These are phyloP conservation scores for Parazoanthus darwini DNA, from an alignment of 92 coral and sea anemone species.

Conservation along the genomic window DNA sequence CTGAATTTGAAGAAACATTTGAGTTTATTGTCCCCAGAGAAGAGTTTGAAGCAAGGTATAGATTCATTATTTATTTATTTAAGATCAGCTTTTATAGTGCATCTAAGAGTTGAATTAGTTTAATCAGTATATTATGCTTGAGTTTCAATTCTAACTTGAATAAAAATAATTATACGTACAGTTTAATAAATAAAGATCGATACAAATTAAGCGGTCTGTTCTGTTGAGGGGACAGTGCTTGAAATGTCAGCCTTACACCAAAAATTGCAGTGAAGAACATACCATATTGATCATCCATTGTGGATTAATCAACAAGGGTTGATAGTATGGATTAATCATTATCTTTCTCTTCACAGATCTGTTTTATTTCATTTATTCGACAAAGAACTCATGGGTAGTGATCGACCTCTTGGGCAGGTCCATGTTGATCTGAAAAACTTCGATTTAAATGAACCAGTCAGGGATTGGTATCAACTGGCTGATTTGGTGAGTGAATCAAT, in stretches of 20 bases:
- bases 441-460: conserved; percentile 68
- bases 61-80: too few relatives aligned
- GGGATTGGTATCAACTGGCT: conserved; percentile 73
- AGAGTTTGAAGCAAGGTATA: conserved; percentile 83
- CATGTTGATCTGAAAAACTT: conserved; percentile 70
- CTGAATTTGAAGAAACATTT: conserved; percentile 93
- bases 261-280: too few relatives aligned
- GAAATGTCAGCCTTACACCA: background rate
- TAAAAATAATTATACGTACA: too few relatives aligned
- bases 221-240: background rate
- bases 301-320: background rate
- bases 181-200: too few relatives aligned
- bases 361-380: conserved; percentile 82
- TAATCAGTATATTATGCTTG: too few relatives aligned
- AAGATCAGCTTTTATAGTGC: background rate
- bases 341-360: conserved; percentile 53
- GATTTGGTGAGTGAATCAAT: conserved; percentile 74
- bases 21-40: conserved; percentile 83
- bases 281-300: too few relatives aligned
- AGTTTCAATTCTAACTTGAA: too few relatives aligned
- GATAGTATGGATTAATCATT: too few relatives aligned
- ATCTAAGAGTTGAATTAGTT: background rate
- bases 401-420: conserved; percentile 81
- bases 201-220: background rate
- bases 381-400: conserved; percentile 68